These are phyloP conservation scores for Nomada goodeniana DNA, from an alignment of 2,888 invertebrate species.

Conservation along the genomic window DNA sequence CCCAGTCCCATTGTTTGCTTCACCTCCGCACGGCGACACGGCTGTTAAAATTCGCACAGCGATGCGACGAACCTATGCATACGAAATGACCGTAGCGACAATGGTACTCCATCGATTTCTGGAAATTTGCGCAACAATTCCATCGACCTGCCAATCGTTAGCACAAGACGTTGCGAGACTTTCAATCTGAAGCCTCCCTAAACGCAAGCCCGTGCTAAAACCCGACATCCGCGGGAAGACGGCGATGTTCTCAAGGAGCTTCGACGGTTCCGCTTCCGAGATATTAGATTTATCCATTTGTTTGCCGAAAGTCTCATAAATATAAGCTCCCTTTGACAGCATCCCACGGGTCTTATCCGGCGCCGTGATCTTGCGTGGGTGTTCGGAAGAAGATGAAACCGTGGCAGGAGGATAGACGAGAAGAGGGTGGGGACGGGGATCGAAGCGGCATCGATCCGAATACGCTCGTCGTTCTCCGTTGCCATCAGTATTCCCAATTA, in stretches of 20 bases:
- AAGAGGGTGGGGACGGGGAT: constrained; percentile 28
- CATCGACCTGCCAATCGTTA: constrained; percentile 11
- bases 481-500: constrained; percentile 82
- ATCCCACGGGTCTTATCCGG: constrained; percentile 79
- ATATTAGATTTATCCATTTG: constrained; percentile 84
- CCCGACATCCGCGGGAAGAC: constrained; percentile 35
- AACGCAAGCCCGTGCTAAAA: not conserved
- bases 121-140: not conserved
- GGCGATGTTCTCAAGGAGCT: constrained; percentile 65
- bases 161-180: constrained; percentile 14
- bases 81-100: too few relatives aligned
- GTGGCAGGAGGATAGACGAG: constrained; percentile 38
- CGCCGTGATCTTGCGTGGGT: constrained; percentile 74
- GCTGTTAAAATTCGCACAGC: too few relatives aligned
- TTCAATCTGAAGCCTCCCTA: constrained; percentile 14
- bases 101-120: too few relatives aligned
- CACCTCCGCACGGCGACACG: too few relatives aligned
- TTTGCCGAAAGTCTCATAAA: constrained; percentile 84
- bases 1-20: too few relatives aligned
- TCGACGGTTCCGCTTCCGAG: constrained; percentile 67
- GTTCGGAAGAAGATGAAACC: constrained; percentile 64
- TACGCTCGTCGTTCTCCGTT: constrained; percentile 70
- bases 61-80: too few relatives aligned
- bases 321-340: constrained; percentile 83
- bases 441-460: constrained; percentile 75